Conservation (phyloP, 2,888 invertebrate genomes). For the Hyalella azteca region DNA sequence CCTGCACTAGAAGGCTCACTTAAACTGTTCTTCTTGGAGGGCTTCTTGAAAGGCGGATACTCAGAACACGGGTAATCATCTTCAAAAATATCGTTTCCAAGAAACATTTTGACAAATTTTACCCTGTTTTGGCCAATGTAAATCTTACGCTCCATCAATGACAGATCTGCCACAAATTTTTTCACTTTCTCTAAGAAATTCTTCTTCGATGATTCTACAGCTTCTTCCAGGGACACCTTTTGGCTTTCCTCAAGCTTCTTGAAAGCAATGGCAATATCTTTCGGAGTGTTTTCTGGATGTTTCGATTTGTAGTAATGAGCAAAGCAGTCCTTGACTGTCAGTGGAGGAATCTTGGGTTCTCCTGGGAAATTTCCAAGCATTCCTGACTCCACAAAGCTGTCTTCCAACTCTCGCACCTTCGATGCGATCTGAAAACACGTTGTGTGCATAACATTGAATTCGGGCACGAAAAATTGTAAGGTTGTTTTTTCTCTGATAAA, state of each 20-base stretch:
- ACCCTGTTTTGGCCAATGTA: conserved; percentile 16
- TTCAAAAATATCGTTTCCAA: not conserved
- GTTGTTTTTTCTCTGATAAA: no score
- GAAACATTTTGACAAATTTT: not conserved
- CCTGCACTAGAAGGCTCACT: not conserved
- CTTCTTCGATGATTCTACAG: not conserved
- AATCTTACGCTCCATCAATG: not conserved
- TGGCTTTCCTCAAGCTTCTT: not conserved
- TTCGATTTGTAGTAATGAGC: not conserved
- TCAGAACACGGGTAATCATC: conserved; percentile 19
- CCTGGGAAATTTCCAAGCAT: conserved; percentile 4
- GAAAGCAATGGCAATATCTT: not conserved
- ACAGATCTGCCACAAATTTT: not conserved
- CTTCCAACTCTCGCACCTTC: conserved; percentile 1
- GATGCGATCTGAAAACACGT: not conserved
- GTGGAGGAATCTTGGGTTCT: not conserved
- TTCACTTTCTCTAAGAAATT: not conserved
- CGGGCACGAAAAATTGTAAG: no score
- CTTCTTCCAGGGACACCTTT: not conserved
- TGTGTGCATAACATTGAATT: no score
- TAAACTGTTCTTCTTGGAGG: not conserved
- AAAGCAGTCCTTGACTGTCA: not conserved
- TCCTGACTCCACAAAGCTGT: not conserved
- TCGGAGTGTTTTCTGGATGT: not conserved
- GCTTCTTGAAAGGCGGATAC: conserved; percentile 16